Evolutionary conservation across 1,140 invertebrate species (phyloP), one percentile per base, ranked within the genome.

Genomic region (Aphelenchoides besseyi): DNA sequence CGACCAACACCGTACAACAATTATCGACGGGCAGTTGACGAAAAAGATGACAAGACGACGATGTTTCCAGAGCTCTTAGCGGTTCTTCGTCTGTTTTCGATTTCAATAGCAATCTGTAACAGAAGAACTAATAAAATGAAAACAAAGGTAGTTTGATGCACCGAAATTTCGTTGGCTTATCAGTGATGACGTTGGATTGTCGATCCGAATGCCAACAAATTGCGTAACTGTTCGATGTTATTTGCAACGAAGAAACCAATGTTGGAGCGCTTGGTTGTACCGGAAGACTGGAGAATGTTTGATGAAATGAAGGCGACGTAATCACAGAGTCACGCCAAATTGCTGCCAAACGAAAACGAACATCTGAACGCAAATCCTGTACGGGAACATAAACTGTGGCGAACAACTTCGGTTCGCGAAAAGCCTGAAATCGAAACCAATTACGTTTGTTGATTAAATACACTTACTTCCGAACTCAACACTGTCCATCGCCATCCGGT

Each of bases 241-340:
- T 35, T 53, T 66, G 63, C n/a, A 66, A 12, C 36, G 36, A 37
- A 2, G 26, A 29, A 30, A 35, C 12, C 3, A 66, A 33, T 12
- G n/a, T 37, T 28, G 18, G 69, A 12, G 8, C n/a, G 9, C 23
- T 70, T 29, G 9, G 69, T 2, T 63, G 33, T 29, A 18, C 9
- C 23, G 0, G 69, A n/a, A 52, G 66, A n/a, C 36, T 33, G 23
- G 64, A 59, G 23, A 77, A 29, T 18, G 73, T 67, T 57, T 80
- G 74, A 26, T 18, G 67, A 16, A 78, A 74, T 0, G 55, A 54
- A 33, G 41, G 37, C 5, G 76, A 78, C 26, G 74, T 72, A 3
- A 78, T 54, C 3, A 76, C 62, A 48, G 48, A 71, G 29, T 80
- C 74, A 3, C 76, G 68, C 76, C 76, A 78, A 41, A 78, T 59